phyloP scores from a whole-genome alignment of 2,797 vertebrate genomes.

The Psittacula echo region DNA sequence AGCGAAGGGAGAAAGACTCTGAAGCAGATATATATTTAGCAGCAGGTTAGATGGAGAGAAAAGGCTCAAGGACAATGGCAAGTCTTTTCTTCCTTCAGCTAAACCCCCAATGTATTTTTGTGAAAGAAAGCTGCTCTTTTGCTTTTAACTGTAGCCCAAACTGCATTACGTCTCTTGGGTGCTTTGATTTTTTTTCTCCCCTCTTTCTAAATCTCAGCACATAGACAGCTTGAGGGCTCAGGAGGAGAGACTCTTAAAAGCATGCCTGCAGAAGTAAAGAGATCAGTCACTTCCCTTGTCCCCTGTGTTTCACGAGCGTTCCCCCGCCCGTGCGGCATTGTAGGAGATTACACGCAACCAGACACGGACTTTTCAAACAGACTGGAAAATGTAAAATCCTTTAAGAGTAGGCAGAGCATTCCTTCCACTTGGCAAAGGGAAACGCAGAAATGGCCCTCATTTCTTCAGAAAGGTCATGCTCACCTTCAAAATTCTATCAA shows the following conservation, averaged over 20 bases:
- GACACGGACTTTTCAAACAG: not conserved
- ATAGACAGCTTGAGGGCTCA: constrained; percentile 59
- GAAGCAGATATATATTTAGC: constrained; percentile 66
- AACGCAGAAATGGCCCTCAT: not conserved
- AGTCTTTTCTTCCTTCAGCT: constrained; percentile 47
- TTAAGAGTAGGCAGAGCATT: not conserved
- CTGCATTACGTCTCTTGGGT: constrained; percentile 45
- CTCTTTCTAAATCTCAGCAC: constrained; percentile 51
- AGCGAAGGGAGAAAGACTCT: constrained; percentile 11
- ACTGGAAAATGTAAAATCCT: constrained; percentile 28
- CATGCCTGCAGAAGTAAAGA: constrained; percentile 52
- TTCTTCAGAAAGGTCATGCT: constrained; percentile 30
- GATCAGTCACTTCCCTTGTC: constrained; percentile 56
- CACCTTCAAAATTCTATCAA: constrained; percentile 22
- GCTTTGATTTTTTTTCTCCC: constrained; percentile 59
- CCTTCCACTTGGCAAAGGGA: not conserved
- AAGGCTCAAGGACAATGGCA: constrained; percentile 67
- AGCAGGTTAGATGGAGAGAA: constrained; percentile 52
- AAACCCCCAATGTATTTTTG: constrained; percentile 53
- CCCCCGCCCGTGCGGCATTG: not conserved
- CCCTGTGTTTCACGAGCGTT: not conserved
- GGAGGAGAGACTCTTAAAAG: constrained; percentile 69
- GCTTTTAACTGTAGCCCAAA: constrained; percentile 63
- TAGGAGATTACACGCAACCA: constrained; percentile 50
- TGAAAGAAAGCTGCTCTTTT: constrained; percentile 47